Base-by-base conservation (phyloP, 1,140 invertebrate genomes). In the Solen grandis region DNA sequence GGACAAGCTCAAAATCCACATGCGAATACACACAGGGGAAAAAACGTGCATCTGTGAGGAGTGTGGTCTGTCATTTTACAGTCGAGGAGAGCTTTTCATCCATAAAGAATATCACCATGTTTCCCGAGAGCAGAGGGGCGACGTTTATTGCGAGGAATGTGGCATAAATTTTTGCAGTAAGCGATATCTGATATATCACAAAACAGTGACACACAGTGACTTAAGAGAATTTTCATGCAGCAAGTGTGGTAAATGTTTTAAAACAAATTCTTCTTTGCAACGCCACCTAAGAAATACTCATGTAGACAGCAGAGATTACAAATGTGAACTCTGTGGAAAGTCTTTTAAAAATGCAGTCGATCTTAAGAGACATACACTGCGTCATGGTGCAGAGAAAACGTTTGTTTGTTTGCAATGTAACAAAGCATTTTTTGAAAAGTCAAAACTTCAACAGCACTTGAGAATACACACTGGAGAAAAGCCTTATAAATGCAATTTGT, bases 1-100 rank as follows among this genome's bases (percentile, higher is more conserved):
- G 0, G 55, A 74, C 27, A 74, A 74, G 31, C 33, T 74, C 3
- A 74, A 74, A 19, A 59, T 74, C 3, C 70, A 74, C 38, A 74
- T 52, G n/a, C 35, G 57, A 29, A 29, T 74, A 25, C 70, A 74
- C 62, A 62, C 55, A 41, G 70, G 70, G 29, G 70, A 74, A 27
- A 74, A 50, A 31, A 55, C 70, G 5, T 62, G 55, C 50, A 35
- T 62, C 14, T 74, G 70, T 74, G 70, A 74, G 33, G 57, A 74
- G 22, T 74, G 70, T 62, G 70, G 70, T n/a, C 38, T 46, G 25
- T 14, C 57, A 0, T 74, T 74, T 25, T 60, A 74, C 35, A 74
- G 55, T 10, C 22, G 57, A 8, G 57, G 70, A 27, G 70, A 74
- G 1, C 54, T 74, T 3, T 60, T 57, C 14, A 36, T 55, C 19